phyloP scores from a whole-genome alignment of 2,113 vertebrate species.

The Tragulus kanchil region DNA sequence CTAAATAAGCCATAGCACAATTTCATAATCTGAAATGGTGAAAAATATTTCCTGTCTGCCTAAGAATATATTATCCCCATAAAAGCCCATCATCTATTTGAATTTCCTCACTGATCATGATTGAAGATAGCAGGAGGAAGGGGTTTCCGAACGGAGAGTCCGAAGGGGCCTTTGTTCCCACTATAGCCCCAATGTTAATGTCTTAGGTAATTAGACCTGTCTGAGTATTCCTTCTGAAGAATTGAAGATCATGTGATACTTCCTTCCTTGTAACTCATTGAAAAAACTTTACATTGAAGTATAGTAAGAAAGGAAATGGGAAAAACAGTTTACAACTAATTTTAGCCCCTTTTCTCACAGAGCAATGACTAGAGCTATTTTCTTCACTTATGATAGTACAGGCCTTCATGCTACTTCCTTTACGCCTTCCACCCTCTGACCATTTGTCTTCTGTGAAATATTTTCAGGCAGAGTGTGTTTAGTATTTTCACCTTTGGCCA shows the following conservation, averaged over 20 bases:
- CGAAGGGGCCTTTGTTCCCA: neutral
- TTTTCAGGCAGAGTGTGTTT: neutral
- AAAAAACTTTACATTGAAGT: conserved; percentile 15
- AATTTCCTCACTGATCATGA: neutral
- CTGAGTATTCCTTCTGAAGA: conserved; percentile 21
- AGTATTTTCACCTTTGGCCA: neutral
- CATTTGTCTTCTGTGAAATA: neutral
- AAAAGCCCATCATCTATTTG: neutral
- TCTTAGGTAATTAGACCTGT: conserved; percentile 40
- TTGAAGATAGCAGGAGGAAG: neutral
- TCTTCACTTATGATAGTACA: too few species aligned
- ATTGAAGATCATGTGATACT: neutral
- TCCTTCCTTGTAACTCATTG: neutral
- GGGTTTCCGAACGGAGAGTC: neutral
- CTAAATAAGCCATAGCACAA: neutral
- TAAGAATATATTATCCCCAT: neutral
- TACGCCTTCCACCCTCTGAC: too few species aligned
- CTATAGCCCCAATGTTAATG: neutral
- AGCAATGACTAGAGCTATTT: too few species aligned
- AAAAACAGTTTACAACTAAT: conserved; percentile 13
- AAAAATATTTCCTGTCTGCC: neutral
- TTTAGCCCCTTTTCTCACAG: too few species aligned
- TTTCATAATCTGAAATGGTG: neutral
- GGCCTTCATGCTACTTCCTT: too few species aligned
- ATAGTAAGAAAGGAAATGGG: neutral